Evolutionary conservation across 1,140 invertebrate species (phyloP).

Genomic region (Conus ventricosus): DNA sequence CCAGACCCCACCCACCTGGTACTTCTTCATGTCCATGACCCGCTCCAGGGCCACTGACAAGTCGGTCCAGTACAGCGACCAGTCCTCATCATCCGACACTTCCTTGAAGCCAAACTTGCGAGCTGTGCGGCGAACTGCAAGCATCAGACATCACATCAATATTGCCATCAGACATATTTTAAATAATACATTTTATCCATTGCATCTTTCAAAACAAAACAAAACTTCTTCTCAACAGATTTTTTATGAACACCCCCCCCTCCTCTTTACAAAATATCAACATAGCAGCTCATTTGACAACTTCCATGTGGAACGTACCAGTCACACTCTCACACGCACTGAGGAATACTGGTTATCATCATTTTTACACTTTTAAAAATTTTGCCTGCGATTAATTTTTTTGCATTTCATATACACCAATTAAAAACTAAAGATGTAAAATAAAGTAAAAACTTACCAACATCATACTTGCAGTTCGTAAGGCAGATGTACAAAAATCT

Average conservation of each 20-base stretch:
- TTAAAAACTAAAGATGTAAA: neutral
- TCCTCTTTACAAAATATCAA: no score
- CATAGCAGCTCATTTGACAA: no score
- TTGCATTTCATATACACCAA: no score
- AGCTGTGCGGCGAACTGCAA: slow-evolving; percentile 77
- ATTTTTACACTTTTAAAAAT: no score
- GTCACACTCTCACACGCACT: no score
- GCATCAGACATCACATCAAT: neutral
- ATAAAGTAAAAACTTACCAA: slow-evolving; percentile 62
- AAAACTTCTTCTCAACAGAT: no score
- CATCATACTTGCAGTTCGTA: slow-evolving; percentile 73
- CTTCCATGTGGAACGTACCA: no score
- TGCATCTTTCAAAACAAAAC: no score
- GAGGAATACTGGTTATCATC: no score
- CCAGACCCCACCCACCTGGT: slow-evolving; percentile 75
- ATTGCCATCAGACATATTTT: neutral
- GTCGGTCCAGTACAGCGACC: slow-evolving; percentile 94
- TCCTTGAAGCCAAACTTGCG: slow-evolving; percentile 86
- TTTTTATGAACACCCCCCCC: no score
- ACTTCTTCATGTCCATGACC: slow-evolving; percentile 92
- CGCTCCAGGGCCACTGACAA: slow-evolving; percentile 86
- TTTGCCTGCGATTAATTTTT: no score
- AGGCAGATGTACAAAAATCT: slow-evolving; percentile 71
- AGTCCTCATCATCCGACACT: slow-evolving; percentile 85
- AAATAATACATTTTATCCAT: neutral